Percentiles rank a stretch among this genome's conserved stretches.
Evolutionary conservation across 2,797 vertebrate genomes (phyloP).

Genomic region (Notolepis coatsorum): DNA sequence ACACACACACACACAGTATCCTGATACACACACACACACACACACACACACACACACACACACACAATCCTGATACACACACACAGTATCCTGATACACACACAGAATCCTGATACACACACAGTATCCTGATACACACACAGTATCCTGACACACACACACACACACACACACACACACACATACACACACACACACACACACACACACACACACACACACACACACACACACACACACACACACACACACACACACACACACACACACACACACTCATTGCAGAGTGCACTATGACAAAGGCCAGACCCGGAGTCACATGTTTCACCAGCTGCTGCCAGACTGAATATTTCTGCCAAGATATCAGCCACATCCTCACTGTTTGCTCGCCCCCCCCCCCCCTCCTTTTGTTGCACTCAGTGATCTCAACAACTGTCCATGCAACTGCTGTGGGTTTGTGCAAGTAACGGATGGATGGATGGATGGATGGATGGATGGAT

Average conservation of each 20-base stretch:
- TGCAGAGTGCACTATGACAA: slow-evolving; percentile 47
- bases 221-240: not conserved
- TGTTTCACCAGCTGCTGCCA: slow-evolving; percentile 47
- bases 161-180: not conserved
- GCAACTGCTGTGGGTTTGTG: slow-evolving; percentile 8
- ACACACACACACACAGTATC: too few relatives aligned
- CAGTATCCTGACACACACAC: slow-evolving; percentile 24
- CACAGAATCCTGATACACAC: too few relatives aligned
- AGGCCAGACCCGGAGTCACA: slow-evolving; percentile 48
- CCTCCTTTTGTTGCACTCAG: slow-evolving; percentile 13
- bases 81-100: too few relatives aligned
- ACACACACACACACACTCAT: not conserved
- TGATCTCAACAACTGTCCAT: slow-evolving; percentile 1
- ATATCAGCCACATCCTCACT: slow-evolving; percentile 41
- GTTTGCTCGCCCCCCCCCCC: slow-evolving; percentile 45
- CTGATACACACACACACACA: too few relatives aligned
- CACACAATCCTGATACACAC: too few relatives aligned
- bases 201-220: slow-evolving; percentile 13
- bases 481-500: slow-evolving; percentile 8
- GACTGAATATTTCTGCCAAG: slow-evolving; percentile 45
- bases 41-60: too few relatives aligned
- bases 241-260: slow-evolving; percentile 13
- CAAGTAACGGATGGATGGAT: not conserved
- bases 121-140: too few relatives aligned
- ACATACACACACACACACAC: slow-evolving; percentile 28